These are phyloP conservation scores for Corythoichthys intestinalis DNA, from an alignment of 2,113 vertebrate genomes.

Conservation along the genomic window DNA sequence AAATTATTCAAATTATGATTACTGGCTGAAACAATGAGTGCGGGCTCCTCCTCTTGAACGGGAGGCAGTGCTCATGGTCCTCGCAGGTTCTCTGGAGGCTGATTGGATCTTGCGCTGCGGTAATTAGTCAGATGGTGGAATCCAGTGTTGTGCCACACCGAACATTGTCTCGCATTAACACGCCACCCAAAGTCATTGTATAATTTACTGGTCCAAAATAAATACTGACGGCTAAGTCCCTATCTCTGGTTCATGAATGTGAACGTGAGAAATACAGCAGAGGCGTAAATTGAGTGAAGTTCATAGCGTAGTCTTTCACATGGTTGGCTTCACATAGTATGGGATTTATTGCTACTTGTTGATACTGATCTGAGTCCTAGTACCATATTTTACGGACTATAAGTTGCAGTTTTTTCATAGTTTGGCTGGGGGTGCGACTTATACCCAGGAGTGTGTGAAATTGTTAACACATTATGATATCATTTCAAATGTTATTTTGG, in stretches of 20 bases:
- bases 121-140: slow-evolving; percentile 59
- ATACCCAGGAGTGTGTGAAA: too few species aligned
- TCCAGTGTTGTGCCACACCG: slow-evolving; percentile 49
- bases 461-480: too few species aligned
- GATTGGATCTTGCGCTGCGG: slow-evolving; percentile 15
- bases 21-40: slow-evolving; percentile 80
- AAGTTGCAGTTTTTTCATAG: too few species aligned
- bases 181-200: slow-evolving; percentile 19
- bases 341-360: not conserved
- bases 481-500: too few species aligned
- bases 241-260: not conserved
- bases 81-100: slow-evolving; percentile 29
- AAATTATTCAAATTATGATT: slow-evolving; percentile 88
- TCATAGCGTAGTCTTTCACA: not conserved
- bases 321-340: not conserved
- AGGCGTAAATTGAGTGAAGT: not conserved
- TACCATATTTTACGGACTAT: too few species aligned
- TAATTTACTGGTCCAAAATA: slow-evolving; percentile 41
- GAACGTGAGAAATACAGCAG: not conserved
- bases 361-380: not conserved
- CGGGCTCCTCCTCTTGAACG: slow-evolving; percentile 78
- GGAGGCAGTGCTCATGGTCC: slow-evolving; percentile 36
- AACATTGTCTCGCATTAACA: slow-evolving; percentile 28
- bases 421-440: too few species aligned
- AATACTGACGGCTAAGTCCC: not conserved